A percentile compares a stretch with the other conserved stretches of the same genome.
Conservation (phyloP, 2,888 invertebrate genomes). For the Clanis bilineata region DNA sequence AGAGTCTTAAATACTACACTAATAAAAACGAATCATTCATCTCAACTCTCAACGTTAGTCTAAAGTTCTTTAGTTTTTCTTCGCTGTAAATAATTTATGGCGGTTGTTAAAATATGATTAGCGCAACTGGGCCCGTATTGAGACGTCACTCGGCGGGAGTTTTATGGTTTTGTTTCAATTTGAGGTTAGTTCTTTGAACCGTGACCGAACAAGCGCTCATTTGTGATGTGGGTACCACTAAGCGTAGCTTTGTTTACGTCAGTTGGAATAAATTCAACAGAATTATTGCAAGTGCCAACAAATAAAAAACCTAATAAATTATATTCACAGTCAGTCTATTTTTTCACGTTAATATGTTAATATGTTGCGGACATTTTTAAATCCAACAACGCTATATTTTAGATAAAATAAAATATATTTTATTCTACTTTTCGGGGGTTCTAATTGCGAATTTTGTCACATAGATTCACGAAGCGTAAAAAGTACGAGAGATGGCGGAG, state of each 20-base stretch:
- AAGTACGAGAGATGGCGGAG: conserved; percentile 66
- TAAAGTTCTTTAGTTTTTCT: conserved; percentile 50
- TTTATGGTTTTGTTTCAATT: conserved; percentile 75
- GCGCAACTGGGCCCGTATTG: conserved; percentile 58
- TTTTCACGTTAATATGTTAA: neutral
- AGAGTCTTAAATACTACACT: neutral
- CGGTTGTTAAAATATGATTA: conserved; percentile 73
- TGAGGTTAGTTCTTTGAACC: conserved; percentile 70
- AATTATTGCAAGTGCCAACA: neutral
- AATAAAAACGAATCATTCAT: neutral
- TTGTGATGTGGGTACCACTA: neutral
- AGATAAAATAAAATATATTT: neutral
- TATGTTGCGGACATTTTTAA: neutral
- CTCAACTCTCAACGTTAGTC: conserved; percentile 42
- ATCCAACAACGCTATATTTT: neutral
- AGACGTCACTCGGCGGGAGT: conserved; percentile 68
- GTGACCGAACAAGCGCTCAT: conserved; percentile 42
- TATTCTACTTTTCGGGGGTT: conserved; percentile 18
- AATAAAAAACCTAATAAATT: neutral
- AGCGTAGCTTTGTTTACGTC: conserved; percentile 15
- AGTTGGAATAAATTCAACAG: neutral
- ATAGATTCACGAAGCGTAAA: conserved; percentile 9
- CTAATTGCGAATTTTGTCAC: conserved; percentile 17
- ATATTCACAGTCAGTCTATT: neutral
- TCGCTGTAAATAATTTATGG: conserved; percentile 59